These are phyloP conservation scores for Pelobates fuscus DNA, from an alignment of 2,113 vertebrate species.

Conservation along the genomic window DNA sequence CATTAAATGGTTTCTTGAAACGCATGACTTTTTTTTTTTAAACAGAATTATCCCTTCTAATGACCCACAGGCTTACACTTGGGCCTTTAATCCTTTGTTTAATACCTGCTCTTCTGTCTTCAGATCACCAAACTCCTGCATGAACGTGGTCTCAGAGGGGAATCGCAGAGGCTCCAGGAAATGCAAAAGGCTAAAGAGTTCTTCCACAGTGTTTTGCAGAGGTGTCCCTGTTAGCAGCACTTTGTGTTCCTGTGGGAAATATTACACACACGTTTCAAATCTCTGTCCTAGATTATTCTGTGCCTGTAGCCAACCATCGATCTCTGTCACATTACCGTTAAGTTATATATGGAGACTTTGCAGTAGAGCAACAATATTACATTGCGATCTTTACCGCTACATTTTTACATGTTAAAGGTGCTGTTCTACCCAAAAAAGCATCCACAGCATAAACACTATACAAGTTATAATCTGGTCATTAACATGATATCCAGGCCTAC, in stretches of 20 bases:
- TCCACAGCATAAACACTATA: no score
- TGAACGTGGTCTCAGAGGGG: constrained; percentile 91
- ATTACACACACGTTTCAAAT: background rate
- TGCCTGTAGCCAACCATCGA: background rate
- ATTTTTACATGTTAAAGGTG: no score
- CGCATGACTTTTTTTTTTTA: no score
- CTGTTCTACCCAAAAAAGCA: no score
- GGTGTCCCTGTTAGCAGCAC: constrained; percentile 95
- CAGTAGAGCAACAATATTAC: no score
- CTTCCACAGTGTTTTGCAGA: constrained; percentile 97
- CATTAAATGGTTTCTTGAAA: no score
- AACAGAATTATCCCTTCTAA: no score
- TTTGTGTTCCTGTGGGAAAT: constrained; percentile 84
- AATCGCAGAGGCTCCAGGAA: constrained; percentile 93
- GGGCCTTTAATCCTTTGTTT: background rate
- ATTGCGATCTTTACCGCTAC: no score
- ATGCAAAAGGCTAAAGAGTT: constrained; percentile 95
- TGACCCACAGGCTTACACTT: no score
- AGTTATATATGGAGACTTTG: background rate
- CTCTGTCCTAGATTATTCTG: background rate
- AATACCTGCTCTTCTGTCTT: constrained; percentile 95
- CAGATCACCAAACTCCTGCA: constrained; percentile 97
- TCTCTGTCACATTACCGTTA: background rate
- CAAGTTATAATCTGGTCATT: no score
- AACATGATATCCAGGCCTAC: no score